Conservation (phyloP, 23 tunicate genomes). For the Clavelina lepadiformis region DNA sequence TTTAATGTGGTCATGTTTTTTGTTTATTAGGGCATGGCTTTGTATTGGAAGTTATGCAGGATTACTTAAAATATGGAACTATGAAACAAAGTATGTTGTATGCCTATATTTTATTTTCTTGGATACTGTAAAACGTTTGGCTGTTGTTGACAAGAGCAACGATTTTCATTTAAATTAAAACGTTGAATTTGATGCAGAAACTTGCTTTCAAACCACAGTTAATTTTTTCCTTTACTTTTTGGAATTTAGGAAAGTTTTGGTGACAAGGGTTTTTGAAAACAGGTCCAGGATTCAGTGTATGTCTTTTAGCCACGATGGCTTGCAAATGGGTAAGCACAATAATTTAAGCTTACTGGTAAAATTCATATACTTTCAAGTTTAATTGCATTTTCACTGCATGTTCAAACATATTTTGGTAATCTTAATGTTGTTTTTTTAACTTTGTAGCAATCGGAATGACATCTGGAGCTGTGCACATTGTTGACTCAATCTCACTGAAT, state of each 20-base stretch:
- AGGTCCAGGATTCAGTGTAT: conserved; percentile 48
- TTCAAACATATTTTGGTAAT: neutral
- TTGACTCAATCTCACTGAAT: conserved; percentile 54
- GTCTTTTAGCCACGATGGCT: conserved; percentile 54
- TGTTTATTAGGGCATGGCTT: conserved; percentile 47
- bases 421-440: neutral
- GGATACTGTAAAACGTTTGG: no score
- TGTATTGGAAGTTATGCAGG: conserved; percentile 85
- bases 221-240: no score
- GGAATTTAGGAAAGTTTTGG: conserved; percentile 51
- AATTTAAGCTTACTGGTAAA: neutral
- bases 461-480: conserved; percentile 60
- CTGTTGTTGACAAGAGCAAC: no score
- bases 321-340: conserved; percentile 50
- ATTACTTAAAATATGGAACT: conserved; percentile 72
- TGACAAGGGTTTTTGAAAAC: conserved; percentile 62
- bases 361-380: no score
- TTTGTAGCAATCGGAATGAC: conserved; percentile 60
- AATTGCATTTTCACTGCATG: neutral
- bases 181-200: no score
- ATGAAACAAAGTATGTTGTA: conserved; percentile 57
- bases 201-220: no score
- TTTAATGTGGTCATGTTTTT: neutral
- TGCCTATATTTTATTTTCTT: neutral
- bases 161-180: no score